Percentiles rank a stretch among this genome's conserved stretches.
Conservation (phyloP, 2,113 vertebrate species). For the Agelaius tricolor region DNA sequence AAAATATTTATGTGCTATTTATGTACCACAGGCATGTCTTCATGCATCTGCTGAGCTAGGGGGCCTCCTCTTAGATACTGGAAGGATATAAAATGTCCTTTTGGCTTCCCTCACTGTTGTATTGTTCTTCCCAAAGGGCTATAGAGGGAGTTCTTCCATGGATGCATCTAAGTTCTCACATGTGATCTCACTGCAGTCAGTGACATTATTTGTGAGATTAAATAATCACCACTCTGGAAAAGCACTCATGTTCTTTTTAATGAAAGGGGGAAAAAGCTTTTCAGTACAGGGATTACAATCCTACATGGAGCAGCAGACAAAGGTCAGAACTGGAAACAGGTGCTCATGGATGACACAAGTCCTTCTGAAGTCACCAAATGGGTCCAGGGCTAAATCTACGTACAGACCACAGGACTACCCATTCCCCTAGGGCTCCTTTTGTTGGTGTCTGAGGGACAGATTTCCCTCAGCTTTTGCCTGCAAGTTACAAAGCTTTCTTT, state of each 20-base stretch:
- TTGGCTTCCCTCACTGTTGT: background rate
- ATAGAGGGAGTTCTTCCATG: background rate
- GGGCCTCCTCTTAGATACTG: background rate
- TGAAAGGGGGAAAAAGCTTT: background rate
- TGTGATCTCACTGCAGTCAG: background rate
- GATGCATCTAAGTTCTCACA: background rate
- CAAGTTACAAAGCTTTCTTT: constrained; percentile 18
- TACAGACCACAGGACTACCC: background rate
- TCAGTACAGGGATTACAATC: background rate
- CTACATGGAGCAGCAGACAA: background rate
- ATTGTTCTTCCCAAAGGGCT: background rate
- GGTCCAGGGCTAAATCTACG: background rate
- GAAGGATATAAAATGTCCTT: background rate
- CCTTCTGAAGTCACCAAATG: background rate
- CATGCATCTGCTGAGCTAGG: background rate
- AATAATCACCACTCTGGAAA: background rate
- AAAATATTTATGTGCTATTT: background rate
- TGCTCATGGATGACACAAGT: background rate
- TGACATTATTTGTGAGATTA: background rate
- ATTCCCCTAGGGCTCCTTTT: background rate
- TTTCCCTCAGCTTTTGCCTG: background rate
- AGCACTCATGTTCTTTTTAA: background rate
- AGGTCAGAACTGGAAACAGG: background rate
- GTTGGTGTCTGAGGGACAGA: background rate
- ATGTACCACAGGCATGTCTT: background rate